phyloP scores from a whole-genome alignment of 1,140 invertebrate genomes.

The Lutraria rhynchaena region DNA sequence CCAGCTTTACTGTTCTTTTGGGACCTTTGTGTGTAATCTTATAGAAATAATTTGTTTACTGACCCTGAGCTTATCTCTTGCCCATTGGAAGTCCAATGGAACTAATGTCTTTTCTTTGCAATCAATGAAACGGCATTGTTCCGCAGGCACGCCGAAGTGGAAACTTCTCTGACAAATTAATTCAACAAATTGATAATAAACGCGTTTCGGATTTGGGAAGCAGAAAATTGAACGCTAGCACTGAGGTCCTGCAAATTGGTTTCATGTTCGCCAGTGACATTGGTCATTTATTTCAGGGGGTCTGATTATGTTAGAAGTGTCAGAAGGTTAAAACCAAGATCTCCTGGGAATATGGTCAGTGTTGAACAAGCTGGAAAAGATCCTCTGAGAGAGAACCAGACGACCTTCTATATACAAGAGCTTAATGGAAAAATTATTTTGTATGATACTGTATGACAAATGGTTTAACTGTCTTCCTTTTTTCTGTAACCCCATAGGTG shows the following conservation, averaged over 20 bases:
- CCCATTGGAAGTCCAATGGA: constrained; percentile 16
- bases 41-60: constrained; percentile 59
- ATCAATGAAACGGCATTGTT: constrained; percentile 56
- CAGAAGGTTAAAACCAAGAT: constrained; percentile 19
- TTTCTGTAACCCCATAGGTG: too few species aligned
- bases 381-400: constrained; percentile 9
- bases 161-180: constrained; percentile 58
- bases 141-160: constrained; percentile 19
- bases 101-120: constrained; percentile 60
- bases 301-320: constrained; percentile 59
- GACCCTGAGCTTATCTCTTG: constrained; percentile 55
- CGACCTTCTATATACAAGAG: constrained; percentile 14
- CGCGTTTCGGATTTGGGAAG: constrained; percentile 59
- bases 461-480: too few species aligned
- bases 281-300: constrained; percentile 57
- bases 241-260: constrained; percentile 59
- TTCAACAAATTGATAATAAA: constrained; percentile 63
- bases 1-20: constrained; percentile 7
- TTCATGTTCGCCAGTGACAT: constrained; percentile 54
- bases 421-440: constrained; percentile 19
- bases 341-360: constrained; percentile 56
- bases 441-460: too few species aligned
- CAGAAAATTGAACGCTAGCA: constrained; percentile 57
- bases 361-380: constrained; percentile 12
- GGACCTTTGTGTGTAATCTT: constrained; percentile 48